Conservation (phyloP, 2,888 invertebrate genomes). For the Phaonia tiefii region DNA sequence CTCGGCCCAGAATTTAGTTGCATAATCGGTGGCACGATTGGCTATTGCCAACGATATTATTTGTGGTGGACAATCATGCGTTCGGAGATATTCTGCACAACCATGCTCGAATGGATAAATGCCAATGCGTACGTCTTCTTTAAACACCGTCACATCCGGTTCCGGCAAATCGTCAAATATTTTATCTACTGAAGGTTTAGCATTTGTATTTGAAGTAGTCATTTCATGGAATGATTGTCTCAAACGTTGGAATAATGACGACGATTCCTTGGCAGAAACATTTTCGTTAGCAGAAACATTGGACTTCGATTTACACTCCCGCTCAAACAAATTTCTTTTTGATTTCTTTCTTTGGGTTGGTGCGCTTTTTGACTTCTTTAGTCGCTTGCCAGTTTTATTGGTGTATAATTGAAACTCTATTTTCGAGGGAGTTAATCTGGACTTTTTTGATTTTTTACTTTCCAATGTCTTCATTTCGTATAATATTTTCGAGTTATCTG, state of each 20-base stretch:
- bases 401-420: conserved; percentile 77
- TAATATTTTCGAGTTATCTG: conserved; percentile 70
- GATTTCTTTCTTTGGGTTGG: conserved; percentile 46
- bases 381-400: conserved; percentile 60
- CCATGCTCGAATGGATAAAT: conserved; percentile 87
- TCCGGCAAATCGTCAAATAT: conserved; percentile 73
- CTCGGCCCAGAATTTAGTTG: conserved; percentile 86
- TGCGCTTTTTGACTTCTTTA: conserved; percentile 50
- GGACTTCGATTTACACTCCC: conserved; percentile 45
- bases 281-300: background rate
- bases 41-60: conserved; percentile 82
- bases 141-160: background rate
- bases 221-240: conserved; percentile 72
- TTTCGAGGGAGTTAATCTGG: conserved; percentile 72
- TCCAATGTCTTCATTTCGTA: conserved; percentile 75
- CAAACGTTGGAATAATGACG: conserved; percentile 67
- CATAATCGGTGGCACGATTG: conserved; percentile 83
- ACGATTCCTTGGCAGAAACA: conserved; percentile 52
- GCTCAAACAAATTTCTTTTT: conserved; percentile 58
- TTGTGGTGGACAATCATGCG: conserved; percentile 84
- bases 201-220: conserved; percentile 63
- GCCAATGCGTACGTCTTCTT: conserved; percentile 80
- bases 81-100: conserved; percentile 84
- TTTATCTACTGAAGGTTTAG: conserved; percentile 52
- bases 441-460: conserved; percentile 53